Base-by-base conservation (phyloP, 2,113 vertebrate species). In the human (Homo sapiens) region DNA sequence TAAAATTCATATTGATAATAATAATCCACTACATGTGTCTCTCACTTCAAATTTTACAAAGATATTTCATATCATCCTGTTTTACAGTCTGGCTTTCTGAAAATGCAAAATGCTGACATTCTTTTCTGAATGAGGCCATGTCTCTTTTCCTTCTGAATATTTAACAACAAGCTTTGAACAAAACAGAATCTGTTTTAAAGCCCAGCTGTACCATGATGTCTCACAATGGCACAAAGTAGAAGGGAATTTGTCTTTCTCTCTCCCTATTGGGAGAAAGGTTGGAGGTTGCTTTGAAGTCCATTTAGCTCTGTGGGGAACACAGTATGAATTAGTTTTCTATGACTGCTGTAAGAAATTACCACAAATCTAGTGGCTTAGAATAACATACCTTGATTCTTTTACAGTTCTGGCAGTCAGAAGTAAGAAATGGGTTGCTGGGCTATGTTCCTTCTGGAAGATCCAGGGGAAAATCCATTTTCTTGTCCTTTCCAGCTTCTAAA, bases 131-230 rank as follows among this genome's bases (percentile, higher is more conserved):
- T 96, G 66, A 73, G 93, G 72, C 90, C 66, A 9, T 95, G 88
- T 97, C 85, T 96, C 90, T 96, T 95, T 95, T 93, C 95, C 66
- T 94, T 94, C 61, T 97, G 97, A 96, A 98, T 97, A 96, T 97
- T 95, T 96, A 97, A 94, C 84, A 87, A 97, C 72, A 96, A 90
- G 84, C 84, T 95, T 90, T 72, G 64, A 95, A 90, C 96, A 96
- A 96, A 97, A 95, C 30, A 40, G 64, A 97, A 96, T 96, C 61
- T 59, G 59, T 96, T 89, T 92, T 95, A 68, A 97, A 96, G 59
- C 90, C 76, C 98, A 95, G 96, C 92, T 98, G 96, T 92, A 90
- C 75, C 84, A 22, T 76, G 78, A 59, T 92, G 76, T 97, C 88
- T 96, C 80, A 90, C 96, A 97, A 78, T 79, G 76, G 93, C 76